Percentiles rank a stretch among this genome's conserved stretches.
Evolutionary conservation across 2,797 vertebrate genomes (phyloP).

Genomic region (Steatocranus sp.): DNA sequence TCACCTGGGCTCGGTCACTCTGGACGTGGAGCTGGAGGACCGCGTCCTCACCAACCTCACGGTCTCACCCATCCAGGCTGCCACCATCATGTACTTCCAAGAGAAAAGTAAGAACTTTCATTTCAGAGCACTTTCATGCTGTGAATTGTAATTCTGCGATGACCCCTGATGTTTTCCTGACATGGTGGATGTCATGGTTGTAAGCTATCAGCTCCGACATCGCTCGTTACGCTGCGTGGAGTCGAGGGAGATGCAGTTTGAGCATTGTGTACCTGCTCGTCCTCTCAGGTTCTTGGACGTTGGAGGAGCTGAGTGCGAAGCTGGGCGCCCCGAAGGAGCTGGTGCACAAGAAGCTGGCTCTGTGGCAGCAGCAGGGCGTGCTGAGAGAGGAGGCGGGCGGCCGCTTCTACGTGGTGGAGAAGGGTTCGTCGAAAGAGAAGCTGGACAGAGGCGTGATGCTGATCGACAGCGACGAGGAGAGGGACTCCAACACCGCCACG

Average conservation of each 20-base stretch:
- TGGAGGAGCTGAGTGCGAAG: slow-evolving; percentile 86
- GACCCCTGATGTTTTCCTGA: neutral
- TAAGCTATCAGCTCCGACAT: neutral
- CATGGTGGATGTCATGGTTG: neutral
- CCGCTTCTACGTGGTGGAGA: slow-evolving; percentile 87
- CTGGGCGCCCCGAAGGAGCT: slow-evolving; percentile 85
- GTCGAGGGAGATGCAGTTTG: neutral
- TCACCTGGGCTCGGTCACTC: slow-evolving; percentile 89
- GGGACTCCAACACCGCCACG: slow-evolving; percentile 94
- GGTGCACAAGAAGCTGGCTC: slow-evolving; percentile 86
- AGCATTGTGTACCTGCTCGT: neutral
- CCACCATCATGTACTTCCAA: slow-evolving; percentile 95
- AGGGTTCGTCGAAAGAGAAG: slow-evolving; percentile 84
- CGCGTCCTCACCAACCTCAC: slow-evolving; percentile 86
- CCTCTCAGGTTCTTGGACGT: slow-evolving; percentile 80
- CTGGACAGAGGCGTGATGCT: slow-evolving; percentile 85
- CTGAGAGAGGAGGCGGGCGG: slow-evolving; percentile 84
- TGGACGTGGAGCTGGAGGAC: slow-evolving; percentile 93
- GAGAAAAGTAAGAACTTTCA: slow-evolving; percentile 79
- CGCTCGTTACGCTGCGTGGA: neutral
- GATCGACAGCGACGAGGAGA: slow-evolving; percentile 93
- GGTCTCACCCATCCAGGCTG: slow-evolving; percentile 90
- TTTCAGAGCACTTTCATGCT: neutral
- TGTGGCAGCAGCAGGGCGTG: slow-evolving; percentile 97
- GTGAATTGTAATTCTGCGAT: neutral